phyloP scores from a whole-genome alignment of 2,113 vertebrate genomes.

The Sula dactylatra region DNA sequence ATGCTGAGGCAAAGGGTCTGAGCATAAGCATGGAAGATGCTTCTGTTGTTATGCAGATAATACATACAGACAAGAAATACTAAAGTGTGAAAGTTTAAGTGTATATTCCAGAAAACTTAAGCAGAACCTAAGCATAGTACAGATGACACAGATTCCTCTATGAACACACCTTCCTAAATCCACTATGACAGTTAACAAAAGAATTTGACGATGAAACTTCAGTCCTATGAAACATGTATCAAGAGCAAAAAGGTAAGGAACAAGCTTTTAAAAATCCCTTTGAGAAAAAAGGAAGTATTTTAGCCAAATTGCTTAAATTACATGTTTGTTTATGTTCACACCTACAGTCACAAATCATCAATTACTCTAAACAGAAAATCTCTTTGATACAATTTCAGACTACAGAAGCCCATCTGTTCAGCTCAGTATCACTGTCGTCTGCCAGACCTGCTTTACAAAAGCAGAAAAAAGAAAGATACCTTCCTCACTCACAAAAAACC shows the following conservation, averaged over 20 bases:
- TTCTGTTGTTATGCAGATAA: neutral
- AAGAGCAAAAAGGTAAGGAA: neutral
- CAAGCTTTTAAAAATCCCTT: neutral
- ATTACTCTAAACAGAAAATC: constrained; percentile 44
- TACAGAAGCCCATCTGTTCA: constrained; percentile 53
- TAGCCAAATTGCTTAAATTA: neutral
- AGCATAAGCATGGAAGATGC: neutral
- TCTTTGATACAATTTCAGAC: constrained; percentile 10
- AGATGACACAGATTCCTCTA: neutral
- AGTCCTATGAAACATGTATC: neutral
- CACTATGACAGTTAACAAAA: neutral
- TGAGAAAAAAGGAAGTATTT: neutral
- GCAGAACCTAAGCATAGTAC: neutral
- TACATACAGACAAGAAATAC: neutral
- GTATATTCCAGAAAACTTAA: neutral
- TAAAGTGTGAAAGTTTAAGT: neutral
- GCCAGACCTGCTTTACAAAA: neutral
- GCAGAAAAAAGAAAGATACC: neutral
- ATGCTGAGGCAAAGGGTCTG: neutral
- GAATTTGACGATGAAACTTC: neutral
- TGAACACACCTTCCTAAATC: neutral
- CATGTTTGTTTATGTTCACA: constrained; percentile 59
- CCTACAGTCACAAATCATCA: constrained; percentile 42
- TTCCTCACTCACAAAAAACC: neutral
- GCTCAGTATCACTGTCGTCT: constrained; percentile 27